Conservation (phyloP, 2,797 vertebrate genomes). For the Takifugu rubripes region DNA sequence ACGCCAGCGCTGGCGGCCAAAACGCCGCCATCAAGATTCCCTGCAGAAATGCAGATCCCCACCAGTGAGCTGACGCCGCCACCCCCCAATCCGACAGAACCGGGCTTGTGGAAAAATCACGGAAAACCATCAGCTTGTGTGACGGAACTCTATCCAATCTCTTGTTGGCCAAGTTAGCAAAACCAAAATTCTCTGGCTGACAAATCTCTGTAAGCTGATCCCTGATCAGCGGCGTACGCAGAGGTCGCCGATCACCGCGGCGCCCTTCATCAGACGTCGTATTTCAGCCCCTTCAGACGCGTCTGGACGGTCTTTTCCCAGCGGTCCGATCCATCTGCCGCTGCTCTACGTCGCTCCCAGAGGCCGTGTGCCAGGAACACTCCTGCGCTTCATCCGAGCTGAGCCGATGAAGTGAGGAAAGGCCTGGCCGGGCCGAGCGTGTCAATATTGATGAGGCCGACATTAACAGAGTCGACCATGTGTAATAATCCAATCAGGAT, state of each 20-base stretch:
- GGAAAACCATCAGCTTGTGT: too few relatives aligned
- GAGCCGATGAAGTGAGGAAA: conserved; percentile 38
- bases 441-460: conserved; percentile 37
- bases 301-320: conserved; percentile 42
- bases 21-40: too few relatives aligned
- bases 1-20: not conserved
- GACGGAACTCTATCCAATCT: too few relatives aligned
- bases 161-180: too few relatives aligned
- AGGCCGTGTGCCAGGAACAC: conserved; percentile 55
- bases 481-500: conserved; percentile 2
- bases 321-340: conserved; percentile 38
- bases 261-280: conserved; percentile 22
- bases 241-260: conserved; percentile 1
- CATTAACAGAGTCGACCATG: conserved; percentile 5
- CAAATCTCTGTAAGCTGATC: not conserved
- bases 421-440: conserved; percentile 6
- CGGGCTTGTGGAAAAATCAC: too few relatives aligned
- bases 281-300: conserved; percentile 41
- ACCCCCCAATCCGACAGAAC: too few relatives aligned
- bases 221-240: not conserved
- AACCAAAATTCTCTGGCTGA: too few relatives aligned
- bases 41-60: not conserved
- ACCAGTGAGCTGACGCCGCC: too few relatives aligned
- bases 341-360: conserved; percentile 37
- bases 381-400: conserved; percentile 39